These are phyloP conservation scores for Caranx melampygus DNA, from an alignment of 2,113 vertebrate genomes.

Conservation along the genomic window DNA sequence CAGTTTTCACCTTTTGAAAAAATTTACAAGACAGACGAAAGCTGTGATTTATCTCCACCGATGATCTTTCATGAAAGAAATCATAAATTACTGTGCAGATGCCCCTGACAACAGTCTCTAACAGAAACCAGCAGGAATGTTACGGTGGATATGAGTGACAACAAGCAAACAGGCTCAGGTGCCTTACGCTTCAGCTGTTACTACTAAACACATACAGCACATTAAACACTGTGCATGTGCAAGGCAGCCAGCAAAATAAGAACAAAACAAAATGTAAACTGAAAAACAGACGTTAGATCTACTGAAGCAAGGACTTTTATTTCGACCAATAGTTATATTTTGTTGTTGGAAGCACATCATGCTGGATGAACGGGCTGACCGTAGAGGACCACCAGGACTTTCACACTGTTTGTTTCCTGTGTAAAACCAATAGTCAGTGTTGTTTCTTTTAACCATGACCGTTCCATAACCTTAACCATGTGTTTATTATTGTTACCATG, in stretches of 20 bases:
- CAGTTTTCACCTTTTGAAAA: conserved; percentile 43
- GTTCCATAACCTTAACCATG: neutral
- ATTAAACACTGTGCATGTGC: neutral
- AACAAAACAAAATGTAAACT: too few species aligned
- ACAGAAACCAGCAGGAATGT: conserved; percentile 68
- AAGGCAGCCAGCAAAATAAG: neutral
- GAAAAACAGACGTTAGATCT: too few species aligned
- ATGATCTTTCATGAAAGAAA: conserved; percentile 47
- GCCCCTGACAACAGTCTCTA: conserved; percentile 47
- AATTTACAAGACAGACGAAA: conserved; percentile 54
- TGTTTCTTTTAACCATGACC: neutral
- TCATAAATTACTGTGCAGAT: conserved; percentile 67
- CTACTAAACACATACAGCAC: conserved; percentile 2
- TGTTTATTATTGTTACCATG: neutral
- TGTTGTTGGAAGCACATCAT: neutral
- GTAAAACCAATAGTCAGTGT: neutral
- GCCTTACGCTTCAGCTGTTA: conserved; percentile 7
- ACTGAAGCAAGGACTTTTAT: too few species aligned
- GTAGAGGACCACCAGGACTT: neutral
- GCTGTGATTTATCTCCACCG: conserved; percentile 60
- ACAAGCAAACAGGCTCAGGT: conserved; percentile 21
- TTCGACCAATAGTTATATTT: neutral
- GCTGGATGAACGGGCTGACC: neutral
- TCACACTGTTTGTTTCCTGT: neutral
- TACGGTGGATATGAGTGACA: conserved; percentile 44